phyloP scores from a whole-genome alignment of 2,113 vertebrate species.

The Salvelinus namaycush region DNA sequence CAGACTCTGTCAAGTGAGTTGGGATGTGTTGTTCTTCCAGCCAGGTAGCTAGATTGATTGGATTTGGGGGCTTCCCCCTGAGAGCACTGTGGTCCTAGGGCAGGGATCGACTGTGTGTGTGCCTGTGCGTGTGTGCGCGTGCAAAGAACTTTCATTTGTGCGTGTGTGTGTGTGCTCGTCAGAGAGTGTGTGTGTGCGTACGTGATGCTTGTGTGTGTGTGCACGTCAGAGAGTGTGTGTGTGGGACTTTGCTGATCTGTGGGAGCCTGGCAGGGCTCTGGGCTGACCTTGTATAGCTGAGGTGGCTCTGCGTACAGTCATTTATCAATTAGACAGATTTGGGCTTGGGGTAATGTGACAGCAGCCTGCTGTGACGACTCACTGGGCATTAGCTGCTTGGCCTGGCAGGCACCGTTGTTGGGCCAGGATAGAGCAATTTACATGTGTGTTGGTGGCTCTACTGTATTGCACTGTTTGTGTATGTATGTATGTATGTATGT shows the following conservation, averaged over 20 bases:
- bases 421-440: background rate
- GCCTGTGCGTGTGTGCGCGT: too few relatives aligned
- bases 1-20: background rate
- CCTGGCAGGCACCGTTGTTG: background rate
- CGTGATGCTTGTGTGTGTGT: background rate
- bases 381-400: constrained; percentile 46
- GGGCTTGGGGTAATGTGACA: constrained; percentile 59
- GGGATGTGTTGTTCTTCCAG: too few relatives aligned
- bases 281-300: constrained; percentile 61
- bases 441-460: background rate
- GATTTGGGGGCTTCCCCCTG: constrained; percentile 38
- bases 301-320: constrained; percentile 58
- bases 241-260: constrained; percentile 54
- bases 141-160: background rate
- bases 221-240: background rate
- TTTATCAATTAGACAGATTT: constrained; percentile 73
- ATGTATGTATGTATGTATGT: background rate
- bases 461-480: background rate
- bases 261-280: constrained; percentile 55
- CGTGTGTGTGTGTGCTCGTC: background rate
- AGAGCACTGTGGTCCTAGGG: too few relatives aligned
- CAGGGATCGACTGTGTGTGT: too few relatives aligned
- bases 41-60: constrained; percentile 61
- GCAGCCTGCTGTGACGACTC: constrained; percentile 59
- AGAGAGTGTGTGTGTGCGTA: background rate